A percentile compares a stretch with the other conserved stretches of the same genome.
Evolutionary conservation across 2,113 vertebrate genomes (phyloP).

Genomic region (Neotoma lepida): DNA sequence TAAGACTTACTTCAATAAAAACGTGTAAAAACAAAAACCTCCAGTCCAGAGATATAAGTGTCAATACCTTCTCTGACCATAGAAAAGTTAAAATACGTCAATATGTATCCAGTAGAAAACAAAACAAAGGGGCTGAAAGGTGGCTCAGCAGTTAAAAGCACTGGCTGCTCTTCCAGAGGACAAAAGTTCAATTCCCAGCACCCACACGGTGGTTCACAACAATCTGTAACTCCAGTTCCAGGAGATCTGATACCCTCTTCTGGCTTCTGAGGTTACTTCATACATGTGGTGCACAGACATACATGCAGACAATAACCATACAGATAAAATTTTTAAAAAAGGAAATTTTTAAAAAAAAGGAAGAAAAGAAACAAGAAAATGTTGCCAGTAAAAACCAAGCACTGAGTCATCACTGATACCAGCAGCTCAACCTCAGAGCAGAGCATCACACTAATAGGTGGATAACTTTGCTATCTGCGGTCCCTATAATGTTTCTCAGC

Average conservation of each 20-base stretch:
- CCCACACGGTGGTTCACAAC: neutral
- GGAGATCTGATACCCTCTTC: neutral
- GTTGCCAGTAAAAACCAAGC: neutral
- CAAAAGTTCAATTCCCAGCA: neutral
- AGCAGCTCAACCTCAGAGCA: neutral
- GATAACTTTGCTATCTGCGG: neutral
- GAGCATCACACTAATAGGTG: neutral
- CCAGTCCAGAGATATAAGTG: conserved; percentile 21
- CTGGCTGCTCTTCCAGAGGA: neutral
- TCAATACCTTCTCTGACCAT: conserved; percentile 25
- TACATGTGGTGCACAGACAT: neutral
- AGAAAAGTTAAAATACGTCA: conserved; percentile 69
- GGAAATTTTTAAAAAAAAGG: neutral
- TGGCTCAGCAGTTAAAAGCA: neutral
- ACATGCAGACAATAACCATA: neutral
- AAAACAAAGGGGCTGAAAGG: neutral
- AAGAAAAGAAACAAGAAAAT: neutral
- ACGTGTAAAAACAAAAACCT: neutral
- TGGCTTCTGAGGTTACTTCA: neutral
- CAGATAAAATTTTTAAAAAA: neutral
- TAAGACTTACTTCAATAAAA: conserved; percentile 14
- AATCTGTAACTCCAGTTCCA: neutral
- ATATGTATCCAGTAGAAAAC: conserved; percentile 12
- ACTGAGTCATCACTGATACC: neutral
- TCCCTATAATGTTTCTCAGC: neutral